These are phyloP conservation scores for Griposia aprilina DNA, from an alignment of 2,888 invertebrate genomes.

Conservation along the genomic window DNA sequence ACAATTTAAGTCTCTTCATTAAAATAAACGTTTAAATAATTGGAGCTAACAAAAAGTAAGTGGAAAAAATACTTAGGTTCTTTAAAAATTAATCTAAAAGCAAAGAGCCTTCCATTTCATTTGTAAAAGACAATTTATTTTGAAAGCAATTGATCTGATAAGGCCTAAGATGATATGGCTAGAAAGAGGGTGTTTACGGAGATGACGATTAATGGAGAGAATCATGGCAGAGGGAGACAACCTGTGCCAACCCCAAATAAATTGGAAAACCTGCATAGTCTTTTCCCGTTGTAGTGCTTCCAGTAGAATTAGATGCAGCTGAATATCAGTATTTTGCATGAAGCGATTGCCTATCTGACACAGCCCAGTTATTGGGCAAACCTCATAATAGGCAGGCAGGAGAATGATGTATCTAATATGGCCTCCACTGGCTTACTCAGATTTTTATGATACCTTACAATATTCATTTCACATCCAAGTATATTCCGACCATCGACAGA, in stretches of 20 bases:
- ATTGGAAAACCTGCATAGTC: too few relatives aligned
- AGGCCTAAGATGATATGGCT: too few relatives aligned
- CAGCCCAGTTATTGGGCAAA: too few relatives aligned
- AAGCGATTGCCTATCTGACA: too few relatives aligned
- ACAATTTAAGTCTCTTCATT: slow-evolving; percentile 32
- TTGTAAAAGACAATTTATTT: slow-evolving; percentile 8
- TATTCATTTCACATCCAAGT: neutral
- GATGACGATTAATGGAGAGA: too few relatives aligned
- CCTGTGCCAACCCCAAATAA: too few relatives aligned
- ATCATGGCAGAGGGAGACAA: too few relatives aligned
- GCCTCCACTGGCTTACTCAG: neutral
- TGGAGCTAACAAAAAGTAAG: neutral
- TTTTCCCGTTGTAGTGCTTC: too few relatives aligned
- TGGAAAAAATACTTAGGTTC: neutral
- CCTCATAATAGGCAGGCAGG: too few relatives aligned
- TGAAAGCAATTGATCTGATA: neutral
- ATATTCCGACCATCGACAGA: neutral
- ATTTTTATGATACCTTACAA: neutral
- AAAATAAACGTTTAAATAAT: slow-evolving; percentile 25
- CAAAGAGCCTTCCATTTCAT: neutral
- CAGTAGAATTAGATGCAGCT: too few relatives aligned
- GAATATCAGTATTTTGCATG: too few relatives aligned
- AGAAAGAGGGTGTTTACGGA: too few relatives aligned
- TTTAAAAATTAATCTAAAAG: neutral
- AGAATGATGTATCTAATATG: neutral